These are phyloP conservation scores for Tyto alba DNA, from an alignment of 2,113 vertebrate species.

Conservation along the genomic window DNA sequence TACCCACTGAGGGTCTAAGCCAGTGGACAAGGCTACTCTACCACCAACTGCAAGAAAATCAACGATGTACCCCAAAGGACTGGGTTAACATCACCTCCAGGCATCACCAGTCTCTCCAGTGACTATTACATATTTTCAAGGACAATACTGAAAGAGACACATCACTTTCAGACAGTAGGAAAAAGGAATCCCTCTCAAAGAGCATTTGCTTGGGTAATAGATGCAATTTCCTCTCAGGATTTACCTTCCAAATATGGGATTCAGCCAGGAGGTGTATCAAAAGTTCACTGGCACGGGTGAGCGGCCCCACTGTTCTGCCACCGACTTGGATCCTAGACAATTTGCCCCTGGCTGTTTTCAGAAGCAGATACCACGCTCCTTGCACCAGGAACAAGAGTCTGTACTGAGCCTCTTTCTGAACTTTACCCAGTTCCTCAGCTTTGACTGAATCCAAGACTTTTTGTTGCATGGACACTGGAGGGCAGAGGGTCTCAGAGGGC, in stretches of 20 bases:
- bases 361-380: not conserved
- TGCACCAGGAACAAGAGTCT: not conserved
- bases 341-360: not conserved
- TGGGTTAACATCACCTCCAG: not conserved
- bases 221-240: not conserved
- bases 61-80: not conserved
- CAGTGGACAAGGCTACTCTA: not conserved
- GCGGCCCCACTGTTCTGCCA: slow-evolving; percentile 3
- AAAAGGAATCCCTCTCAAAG: not conserved
- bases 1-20: not conserved
- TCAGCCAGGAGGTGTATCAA: not conserved
- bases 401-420: not conserved
- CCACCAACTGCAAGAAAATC: not conserved
- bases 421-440: not conserved
- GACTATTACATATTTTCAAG: not conserved
- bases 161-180: not conserved
- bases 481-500: not conserved
- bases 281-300: slow-evolving; percentile 13
- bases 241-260: slow-evolving; percentile 21
- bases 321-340: not conserved
- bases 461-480: not conserved
- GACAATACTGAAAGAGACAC: not conserved
- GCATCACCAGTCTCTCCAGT: not conserved
- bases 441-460: not conserved
- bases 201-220: not conserved